Evolutionary conservation across 2,113 vertebrate genomes (phyloP).

Genomic region (Ciconia maguari): DNA sequence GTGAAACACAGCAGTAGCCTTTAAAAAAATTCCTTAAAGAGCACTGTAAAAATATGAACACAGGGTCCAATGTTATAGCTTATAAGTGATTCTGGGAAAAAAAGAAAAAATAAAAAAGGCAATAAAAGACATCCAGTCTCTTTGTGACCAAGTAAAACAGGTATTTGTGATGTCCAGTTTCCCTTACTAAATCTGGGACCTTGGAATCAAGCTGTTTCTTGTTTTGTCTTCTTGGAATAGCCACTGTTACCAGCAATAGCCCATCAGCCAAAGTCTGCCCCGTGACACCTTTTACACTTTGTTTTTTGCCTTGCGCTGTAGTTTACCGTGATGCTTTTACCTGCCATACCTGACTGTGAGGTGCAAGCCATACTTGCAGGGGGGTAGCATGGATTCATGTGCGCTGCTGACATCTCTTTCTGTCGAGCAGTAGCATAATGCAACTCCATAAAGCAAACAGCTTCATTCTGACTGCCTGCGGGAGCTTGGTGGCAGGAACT

Average conservation of each 20-base stretch:
- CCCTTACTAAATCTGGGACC: background rate
- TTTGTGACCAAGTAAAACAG: background rate
- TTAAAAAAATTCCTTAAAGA: background rate
- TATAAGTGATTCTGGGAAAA: background rate
- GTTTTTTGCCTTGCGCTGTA: background rate
- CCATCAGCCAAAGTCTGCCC: background rate
- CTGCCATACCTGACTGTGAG: background rate
- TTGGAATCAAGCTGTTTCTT: background rate
- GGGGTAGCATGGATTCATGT: fast-evolving
- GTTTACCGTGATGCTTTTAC: background rate
- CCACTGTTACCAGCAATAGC: background rate
- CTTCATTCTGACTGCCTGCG: background rate
- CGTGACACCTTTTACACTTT: background rate
- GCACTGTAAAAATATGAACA: background rate
- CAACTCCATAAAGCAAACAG: fast-evolving
- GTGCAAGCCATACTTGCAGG: background rate
- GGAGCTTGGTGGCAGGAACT: background rate
- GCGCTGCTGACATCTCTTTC: background rate
- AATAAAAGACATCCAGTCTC: background rate
- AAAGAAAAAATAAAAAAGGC: background rate
- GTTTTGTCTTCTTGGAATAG: background rate
- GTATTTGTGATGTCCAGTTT: background rate
- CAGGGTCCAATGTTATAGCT: background rate
- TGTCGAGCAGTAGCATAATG: fast-evolving
- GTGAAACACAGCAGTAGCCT: background rate